Evolutionary conservation across 30 jellyfish, hydroid and myxozoan species (phyloP).

Genomic region (Catostylus mosaicus): DNA sequence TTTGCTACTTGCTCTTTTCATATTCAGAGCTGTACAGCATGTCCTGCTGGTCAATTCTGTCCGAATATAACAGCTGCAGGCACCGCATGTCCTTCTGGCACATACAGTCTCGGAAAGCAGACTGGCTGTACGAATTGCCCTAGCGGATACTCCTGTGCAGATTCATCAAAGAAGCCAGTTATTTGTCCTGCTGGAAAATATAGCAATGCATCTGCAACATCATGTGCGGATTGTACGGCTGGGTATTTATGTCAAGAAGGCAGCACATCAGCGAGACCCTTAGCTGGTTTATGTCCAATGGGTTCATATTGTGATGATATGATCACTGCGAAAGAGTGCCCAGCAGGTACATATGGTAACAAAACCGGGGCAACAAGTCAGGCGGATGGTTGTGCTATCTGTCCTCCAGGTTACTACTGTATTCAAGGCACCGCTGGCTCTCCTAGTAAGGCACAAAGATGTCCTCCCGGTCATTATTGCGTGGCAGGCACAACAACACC

Average conservation of each 20-base stretch:
- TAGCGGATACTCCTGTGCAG: slow-evolving; percentile 83
- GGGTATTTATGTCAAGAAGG: slow-evolving; percentile 96
- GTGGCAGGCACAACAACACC: slow-evolving; percentile 80
- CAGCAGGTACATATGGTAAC: slow-evolving; percentile 97
- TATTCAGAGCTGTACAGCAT: slow-evolving; percentile 82
- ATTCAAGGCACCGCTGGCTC: slow-evolving; percentile 88
- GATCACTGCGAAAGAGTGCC: slow-evolving; percentile 72
- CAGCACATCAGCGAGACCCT: slow-evolving; percentile 81
- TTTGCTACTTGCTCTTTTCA: neutral
- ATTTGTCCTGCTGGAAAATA: slow-evolving; percentile 89
- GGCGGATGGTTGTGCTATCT: slow-evolving; percentile 86
- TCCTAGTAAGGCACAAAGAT: slow-evolving; percentile 74
- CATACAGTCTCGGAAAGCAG: slow-evolving; percentile 86
- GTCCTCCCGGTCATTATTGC: slow-evolving; percentile 98
- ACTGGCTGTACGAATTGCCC: slow-evolving; percentile 87
- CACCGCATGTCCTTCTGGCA: slow-evolving; percentile 70
- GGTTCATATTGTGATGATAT: slow-evolving; percentile 91
- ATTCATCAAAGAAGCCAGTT: slow-evolving; percentile 65
- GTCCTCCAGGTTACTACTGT: slow-evolving; percentile 98
- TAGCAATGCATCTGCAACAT: slow-evolving; percentile 74
- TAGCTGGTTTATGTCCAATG: slow-evolving; percentile 81
- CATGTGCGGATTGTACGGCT: slow-evolving; percentile 75
- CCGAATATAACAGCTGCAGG: slow-evolving; percentile 90
- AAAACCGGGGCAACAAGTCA: slow-evolving; percentile 86
- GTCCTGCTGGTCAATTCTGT: slow-evolving; percentile 93